Evolutionary conservation across 2,113 vertebrate genomes (phyloP).

Genomic region (Pycnonotus jocosus): DNA sequence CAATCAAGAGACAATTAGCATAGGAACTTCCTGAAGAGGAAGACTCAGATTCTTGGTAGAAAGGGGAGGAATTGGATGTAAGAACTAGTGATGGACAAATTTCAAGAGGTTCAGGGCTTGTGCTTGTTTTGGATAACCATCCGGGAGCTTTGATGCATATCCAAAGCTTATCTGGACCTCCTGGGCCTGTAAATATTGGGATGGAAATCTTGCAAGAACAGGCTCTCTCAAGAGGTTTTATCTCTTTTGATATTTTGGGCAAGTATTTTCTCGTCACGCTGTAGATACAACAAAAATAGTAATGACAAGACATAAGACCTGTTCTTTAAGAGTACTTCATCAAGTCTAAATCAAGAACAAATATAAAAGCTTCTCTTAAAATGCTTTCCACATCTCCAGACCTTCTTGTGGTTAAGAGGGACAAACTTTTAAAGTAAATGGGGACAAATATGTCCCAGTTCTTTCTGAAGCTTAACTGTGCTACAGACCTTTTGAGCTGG

Average conservation of each 20-base stretch:
- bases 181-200: constrained; percentile 9
- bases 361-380: constrained; percentile 7
- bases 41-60: background rate
- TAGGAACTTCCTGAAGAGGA: constrained; percentile 5
- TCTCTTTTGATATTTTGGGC: constrained; percentile 20
- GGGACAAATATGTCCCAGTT: background rate
- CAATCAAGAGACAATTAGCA: background rate
- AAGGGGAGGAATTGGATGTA: constrained; percentile 1
- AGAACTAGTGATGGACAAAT: constrained; percentile 30
- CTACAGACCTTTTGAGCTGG: background rate
- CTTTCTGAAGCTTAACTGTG: background rate
- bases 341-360: constrained; percentile 10
- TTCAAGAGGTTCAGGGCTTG: constrained; percentile 20
- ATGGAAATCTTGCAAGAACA: constrained; percentile 39
- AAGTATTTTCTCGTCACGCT: constrained; percentile 27
- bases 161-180: constrained; percentile 24
- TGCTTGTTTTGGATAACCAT: background rate
- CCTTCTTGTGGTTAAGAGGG: background rate
- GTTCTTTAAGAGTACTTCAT: constrained; percentile 27
- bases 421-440: background rate
- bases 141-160: constrained; percentile 21
- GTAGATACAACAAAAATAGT: constrained; percentile 29
- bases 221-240: background rate
- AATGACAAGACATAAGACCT: constrained; percentile 31
- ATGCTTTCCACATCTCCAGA: background rate